These are phyloP conservation scores for Scartelaos histophorus DNA, from an alignment of 2,113 vertebrate genomes.

Conservation along the genomic window DNA sequence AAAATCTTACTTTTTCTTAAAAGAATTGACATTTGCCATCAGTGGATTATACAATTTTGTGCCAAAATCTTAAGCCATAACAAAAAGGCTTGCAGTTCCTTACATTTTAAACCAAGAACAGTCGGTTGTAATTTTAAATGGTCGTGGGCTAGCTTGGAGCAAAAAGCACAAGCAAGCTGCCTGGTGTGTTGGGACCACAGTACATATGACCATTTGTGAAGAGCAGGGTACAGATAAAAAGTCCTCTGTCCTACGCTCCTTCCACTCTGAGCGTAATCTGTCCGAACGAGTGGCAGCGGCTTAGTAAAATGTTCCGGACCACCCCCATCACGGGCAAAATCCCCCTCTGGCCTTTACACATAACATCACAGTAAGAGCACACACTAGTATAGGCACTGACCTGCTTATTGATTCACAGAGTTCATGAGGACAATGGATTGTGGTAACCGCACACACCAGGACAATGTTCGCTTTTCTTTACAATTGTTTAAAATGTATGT, in stretches of 20 bases:
- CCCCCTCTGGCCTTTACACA: conserved; percentile 43
- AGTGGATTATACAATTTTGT: conserved; percentile 20
- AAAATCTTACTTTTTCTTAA: conserved; percentile 4
- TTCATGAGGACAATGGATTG: conserved; percentile 11
- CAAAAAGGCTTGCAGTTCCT: conserved; percentile 1
- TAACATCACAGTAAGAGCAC: conserved; percentile 28
- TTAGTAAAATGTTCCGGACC: conserved; percentile 61
- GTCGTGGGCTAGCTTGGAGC: neutral
- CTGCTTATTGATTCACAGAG: conserved; percentile 55
- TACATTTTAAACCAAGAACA: conserved; percentile 4
- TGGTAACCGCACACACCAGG: neutral
- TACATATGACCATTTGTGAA: conserved; percentile 42
- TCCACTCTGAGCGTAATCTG: conserved; percentile 59
- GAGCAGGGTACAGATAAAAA: conserved; percentile 29
- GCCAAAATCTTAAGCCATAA: conserved; percentile 18
- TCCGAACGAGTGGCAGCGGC: conserved; percentile 57
- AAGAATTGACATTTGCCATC: neutral
- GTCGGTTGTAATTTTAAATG: neutral
- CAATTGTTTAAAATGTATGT: conserved; percentile 6
- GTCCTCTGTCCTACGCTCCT: conserved; percentile 14
- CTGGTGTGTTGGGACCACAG: conserved; percentile 11
- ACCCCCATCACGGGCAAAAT: conserved; percentile 58
- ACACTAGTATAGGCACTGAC: conserved; percentile 50
- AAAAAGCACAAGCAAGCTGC: conserved; percentile 16
- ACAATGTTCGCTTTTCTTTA: conserved; percentile 21